Percentiles rank a stretch among this genome's conserved stretches.
These are phyloP conservation scores for Bathybates hornii DNA, from an alignment of 2,113 vertebrate species.

Conservation along the genomic window DNA sequence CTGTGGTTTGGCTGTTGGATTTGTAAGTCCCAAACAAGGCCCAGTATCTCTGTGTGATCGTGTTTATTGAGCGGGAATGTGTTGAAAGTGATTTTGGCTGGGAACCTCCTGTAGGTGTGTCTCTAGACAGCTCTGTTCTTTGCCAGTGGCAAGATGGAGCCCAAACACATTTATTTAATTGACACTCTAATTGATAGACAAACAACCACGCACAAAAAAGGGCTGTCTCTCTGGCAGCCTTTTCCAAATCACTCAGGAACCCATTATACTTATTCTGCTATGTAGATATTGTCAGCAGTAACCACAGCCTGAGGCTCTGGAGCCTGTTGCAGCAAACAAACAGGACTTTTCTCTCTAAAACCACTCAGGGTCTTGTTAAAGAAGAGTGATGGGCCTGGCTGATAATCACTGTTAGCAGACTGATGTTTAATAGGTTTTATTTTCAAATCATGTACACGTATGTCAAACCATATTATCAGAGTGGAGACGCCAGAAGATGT, in stretches of 20 bases:
- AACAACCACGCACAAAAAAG: conserved; percentile 1
- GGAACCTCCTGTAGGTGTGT: conserved; percentile 7
- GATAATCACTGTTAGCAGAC: neutral
- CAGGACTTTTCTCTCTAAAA: neutral
- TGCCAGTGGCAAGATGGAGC: conserved; percentile 17
- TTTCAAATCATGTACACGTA: neutral
- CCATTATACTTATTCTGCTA: conserved; percentile 21
- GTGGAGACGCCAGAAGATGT: neutral
- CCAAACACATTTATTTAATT: conserved; percentile 23
- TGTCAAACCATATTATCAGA: neutral
- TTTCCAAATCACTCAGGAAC: conserved; percentile 17
- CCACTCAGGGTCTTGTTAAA: conserved; percentile 14
- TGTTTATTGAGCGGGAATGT: neutral
- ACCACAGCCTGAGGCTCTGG: conserved; percentile 8
- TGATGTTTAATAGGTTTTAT: neutral
- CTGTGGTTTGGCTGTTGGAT: neutral
- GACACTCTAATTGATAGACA: conserved; percentile 20
- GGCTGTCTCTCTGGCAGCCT: neutral
- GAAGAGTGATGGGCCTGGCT: neutral
- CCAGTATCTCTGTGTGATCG: neutral
- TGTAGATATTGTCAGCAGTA: conserved; percentile 22
- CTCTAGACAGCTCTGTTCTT: neutral
- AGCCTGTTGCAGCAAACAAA: conserved; percentile 1
- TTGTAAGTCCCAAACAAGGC: neutral
- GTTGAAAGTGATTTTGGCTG: conserved; percentile 22